These are phyloP conservation scores for Microplitis deprimator DNA, from an alignment of 2,888 invertebrate genomes.

Conservation along the genomic window DNA sequence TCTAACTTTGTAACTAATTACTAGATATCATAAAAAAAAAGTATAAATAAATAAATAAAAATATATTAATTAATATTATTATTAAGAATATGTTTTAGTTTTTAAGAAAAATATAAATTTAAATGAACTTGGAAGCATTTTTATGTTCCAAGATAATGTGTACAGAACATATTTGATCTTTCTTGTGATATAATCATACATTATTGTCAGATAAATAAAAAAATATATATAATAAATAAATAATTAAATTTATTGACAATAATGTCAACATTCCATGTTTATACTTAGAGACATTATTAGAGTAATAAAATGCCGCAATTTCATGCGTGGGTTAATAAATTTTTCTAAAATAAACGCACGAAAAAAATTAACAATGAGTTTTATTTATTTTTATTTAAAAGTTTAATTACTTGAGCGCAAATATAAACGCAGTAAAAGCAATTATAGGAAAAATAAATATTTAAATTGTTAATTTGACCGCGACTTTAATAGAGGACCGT, in stretches of 20 bases:
- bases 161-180: conserved; percentile 71
- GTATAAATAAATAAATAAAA: conserved; percentile 40
- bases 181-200: conserved; percentile 72
- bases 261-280: conserved; percentile 59
- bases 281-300: conserved; percentile 48
- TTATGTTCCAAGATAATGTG: conserved; percentile 63
- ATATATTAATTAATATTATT: conserved; percentile 33
- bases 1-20: conserved; percentile 70
- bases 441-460: not conserved
- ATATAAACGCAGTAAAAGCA: conserved; percentile 59
- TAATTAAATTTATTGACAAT: not conserved
- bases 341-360: too few relatives aligned
- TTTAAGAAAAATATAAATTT: conserved; percentile 48
- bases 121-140: conserved; percentile 61
- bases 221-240: not conserved
- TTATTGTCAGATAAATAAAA: conserved; percentile 59
- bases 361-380: conserved; percentile 18
- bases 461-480: not conserved
- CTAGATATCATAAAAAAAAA: conserved; percentile 44
- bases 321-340: not conserved
- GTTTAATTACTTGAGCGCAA: conserved; percentile 57
- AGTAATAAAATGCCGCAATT: conserved; percentile 11
- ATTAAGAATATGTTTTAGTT: conserved; percentile 41
- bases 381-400: conserved; percentile 37
- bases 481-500: conserved; percentile 65